Evolutionary conservation across 1,140 invertebrate genomes (phyloP).

Genomic region (Bombus balteatus): DNA sequence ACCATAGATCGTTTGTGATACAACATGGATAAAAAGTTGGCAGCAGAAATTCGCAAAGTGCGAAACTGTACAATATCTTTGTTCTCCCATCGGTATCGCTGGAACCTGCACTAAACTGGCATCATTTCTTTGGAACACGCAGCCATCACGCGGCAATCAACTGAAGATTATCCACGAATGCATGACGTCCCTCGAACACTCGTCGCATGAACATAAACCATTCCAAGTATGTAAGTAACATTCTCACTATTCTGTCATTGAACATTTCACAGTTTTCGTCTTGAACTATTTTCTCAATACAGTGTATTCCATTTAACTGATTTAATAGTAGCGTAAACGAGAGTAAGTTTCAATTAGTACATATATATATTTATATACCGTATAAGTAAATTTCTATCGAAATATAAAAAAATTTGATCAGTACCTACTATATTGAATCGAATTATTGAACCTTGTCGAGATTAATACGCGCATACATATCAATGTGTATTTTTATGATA

Average conservation of each 20-base stretch:
- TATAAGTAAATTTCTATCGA: background rate
- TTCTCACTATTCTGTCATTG: constrained; percentile 8
- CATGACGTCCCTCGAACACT: background rate
- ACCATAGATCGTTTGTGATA: too few species aligned
- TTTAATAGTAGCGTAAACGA: background rate
- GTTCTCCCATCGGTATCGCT: constrained; percentile 19
- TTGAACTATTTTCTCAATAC: background rate
- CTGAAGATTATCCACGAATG: constrained; percentile 50
- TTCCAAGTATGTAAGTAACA: background rate
- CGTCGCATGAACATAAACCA: background rate
- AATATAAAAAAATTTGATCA: background rate
- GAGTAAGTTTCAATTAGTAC: background rate
- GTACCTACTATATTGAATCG: background rate
- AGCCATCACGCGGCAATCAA: constrained; percentile 54
- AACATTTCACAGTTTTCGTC: background rate
- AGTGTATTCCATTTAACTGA: background rate
- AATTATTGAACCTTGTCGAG: background rate
- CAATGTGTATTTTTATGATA: background rate
- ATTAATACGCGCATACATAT: background rate
- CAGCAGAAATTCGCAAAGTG: background rate
- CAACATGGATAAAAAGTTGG: background rate
- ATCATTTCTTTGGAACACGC: constrained; percentile 37
- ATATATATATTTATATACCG: background rate
- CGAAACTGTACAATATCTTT: background rate
- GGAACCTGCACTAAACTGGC: constrained; percentile 16